Conservation (phyloP, 2,888 invertebrate species). For the Choreutis nemorana region DNA sequence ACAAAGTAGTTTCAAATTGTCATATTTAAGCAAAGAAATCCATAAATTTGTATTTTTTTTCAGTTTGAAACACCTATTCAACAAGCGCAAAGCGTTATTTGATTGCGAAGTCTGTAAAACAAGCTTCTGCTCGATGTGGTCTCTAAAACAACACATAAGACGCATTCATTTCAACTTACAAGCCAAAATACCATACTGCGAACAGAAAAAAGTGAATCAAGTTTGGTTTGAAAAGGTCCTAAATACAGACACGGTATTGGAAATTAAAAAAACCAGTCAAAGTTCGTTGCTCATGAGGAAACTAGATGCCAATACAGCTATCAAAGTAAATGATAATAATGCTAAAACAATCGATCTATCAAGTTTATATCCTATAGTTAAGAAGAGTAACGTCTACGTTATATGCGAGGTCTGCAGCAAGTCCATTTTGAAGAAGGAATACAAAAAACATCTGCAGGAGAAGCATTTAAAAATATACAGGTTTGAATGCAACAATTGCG, state of each 20-base stretch:
- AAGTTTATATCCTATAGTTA: constrained; percentile 15
- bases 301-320: constrained; percentile 14
- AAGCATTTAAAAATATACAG: constrained; percentile 4
- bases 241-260: constrained; percentile 23
- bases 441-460: constrained; percentile 8
- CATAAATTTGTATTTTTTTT: background rate
- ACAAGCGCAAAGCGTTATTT: too few relatives aligned
- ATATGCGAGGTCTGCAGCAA: constrained; percentile 7
- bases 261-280: constrained; percentile 27
- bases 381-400: constrained; percentile 4
- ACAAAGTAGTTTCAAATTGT: constrained; percentile 6
- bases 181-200: constrained; percentile 16
- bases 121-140: constrained; percentile 12
- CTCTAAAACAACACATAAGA: constrained; percentile 28
- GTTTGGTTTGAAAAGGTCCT: constrained; percentile 36
- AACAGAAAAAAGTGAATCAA: constrained; percentile 27
- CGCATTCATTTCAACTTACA: constrained; percentile 27
- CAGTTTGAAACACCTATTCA: too few relatives aligned
- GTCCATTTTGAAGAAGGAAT: constrained; percentile 6
- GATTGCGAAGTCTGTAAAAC: constrained; percentile 23
- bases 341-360: constrained; percentile 19
- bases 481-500: constrained; percentile 9
- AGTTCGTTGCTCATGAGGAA: constrained; percentile 25
- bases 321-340: constrained; percentile 16
- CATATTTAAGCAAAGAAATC: constrained; percentile 3